Conservation (phyloP, 2,888 invertebrate species). For the Panzeria rudis region DNA sequence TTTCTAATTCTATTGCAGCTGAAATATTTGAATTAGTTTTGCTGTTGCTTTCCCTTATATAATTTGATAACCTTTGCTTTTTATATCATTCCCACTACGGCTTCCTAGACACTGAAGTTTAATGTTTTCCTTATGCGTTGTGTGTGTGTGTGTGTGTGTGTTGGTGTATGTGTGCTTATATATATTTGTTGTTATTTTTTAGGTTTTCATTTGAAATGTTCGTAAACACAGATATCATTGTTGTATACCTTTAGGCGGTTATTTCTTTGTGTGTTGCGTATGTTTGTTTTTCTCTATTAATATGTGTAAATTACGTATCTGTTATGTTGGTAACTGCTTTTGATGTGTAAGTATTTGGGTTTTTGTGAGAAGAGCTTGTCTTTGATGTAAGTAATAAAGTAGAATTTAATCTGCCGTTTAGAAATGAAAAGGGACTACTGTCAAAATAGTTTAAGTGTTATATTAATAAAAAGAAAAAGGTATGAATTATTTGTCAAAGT, state of each 20-base stretch:
- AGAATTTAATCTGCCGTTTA: constrained; percentile 47
- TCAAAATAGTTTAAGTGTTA: constrained; percentile 34
- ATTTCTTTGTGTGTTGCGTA: constrained; percentile 51
- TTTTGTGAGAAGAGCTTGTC: neutral
- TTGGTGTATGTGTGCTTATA: neutral
- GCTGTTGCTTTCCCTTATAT: constrained; percentile 43
- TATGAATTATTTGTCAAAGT: neutral
- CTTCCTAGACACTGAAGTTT: constrained; percentile 35
- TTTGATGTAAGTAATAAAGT: neutral
- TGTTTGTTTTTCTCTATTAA: constrained; percentile 46
- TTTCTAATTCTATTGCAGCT: neutral
- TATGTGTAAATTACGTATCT: constrained; percentile 55
- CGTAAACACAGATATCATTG: constrained; percentile 72
- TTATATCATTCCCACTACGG: constrained; percentile 13
- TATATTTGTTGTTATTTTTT: constrained; percentile 12
- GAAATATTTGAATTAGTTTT: neutral
- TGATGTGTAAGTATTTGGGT: constrained; percentile 24
- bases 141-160: constrained; percentile 11
- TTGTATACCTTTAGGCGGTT: constrained; percentile 74
- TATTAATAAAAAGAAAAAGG: constrained; percentile 16
- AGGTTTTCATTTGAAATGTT: constrained; percentile 33
- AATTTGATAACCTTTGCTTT: constrained; percentile 46
- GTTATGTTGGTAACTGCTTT: constrained; percentile 29
- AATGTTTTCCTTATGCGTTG: neutral
- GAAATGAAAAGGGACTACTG: constrained; percentile 66